These are phyloP conservation scores for Acanthopleura granulata DNA, from an alignment of 2,888 invertebrate species.

Conservation along the genomic window DNA sequence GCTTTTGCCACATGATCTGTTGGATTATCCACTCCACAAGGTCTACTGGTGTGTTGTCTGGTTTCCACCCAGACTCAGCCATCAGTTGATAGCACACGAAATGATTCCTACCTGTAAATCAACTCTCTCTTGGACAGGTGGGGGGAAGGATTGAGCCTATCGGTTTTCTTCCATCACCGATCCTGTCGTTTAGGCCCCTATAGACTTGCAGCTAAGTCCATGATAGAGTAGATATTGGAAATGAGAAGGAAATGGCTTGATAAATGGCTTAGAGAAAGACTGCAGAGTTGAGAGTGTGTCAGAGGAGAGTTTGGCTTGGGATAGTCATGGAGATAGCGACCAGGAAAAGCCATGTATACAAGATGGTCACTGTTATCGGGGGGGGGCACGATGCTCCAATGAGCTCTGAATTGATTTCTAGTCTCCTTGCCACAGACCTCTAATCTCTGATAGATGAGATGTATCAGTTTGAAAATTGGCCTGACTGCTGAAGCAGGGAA, in stretches of 20 bases:
- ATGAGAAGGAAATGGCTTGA: conserved; percentile 5
- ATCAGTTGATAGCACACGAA: too few relatives aligned
- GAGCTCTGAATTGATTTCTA: conserved; percentile 15
- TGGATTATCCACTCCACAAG: too few relatives aligned
- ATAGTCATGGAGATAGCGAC: too few relatives aligned
- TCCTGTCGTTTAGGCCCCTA: too few relatives aligned
- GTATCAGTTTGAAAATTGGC: conserved; percentile 3
- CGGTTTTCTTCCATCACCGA: too few relatives aligned
- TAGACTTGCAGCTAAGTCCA: not conserved
- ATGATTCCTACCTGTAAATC: too few relatives aligned
- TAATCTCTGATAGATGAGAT: conserved; percentile 7
- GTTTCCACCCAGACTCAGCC: too few relatives aligned
- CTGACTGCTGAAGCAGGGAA: conserved; percentile 1
- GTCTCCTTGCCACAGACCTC: not conserved
- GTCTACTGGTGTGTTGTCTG: too few relatives aligned
- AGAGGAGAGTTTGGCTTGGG: too few relatives aligned
- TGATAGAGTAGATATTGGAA: not conserved
- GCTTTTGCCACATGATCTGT: too few relatives aligned
- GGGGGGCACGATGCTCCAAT: not conserved
- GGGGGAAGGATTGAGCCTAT: too few relatives aligned
- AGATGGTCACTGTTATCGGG: conserved; percentile 2
- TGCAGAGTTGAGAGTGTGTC: not conserved
- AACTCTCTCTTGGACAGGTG: too few relatives aligned
- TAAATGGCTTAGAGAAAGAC: not conserved
- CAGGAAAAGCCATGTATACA: not conserved